Conservation (phyloP, 2,113 vertebrate genomes). For the Benitochromis conjunctus region DNA sequence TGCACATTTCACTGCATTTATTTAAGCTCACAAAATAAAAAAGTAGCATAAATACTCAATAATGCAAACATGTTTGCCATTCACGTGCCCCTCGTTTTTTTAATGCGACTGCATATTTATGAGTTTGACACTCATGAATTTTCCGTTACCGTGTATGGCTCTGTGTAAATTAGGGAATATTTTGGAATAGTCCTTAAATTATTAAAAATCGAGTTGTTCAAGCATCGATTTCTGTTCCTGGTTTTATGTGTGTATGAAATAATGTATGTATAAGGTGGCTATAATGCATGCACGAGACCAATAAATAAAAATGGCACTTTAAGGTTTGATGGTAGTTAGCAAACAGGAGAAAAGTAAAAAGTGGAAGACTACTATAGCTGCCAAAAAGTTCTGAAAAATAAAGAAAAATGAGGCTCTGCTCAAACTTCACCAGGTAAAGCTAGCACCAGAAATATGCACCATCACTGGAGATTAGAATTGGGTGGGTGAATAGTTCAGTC, state of each 20-base stretch:
- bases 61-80: background rate
- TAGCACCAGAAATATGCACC: background rate
- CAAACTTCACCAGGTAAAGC: background rate
- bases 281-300: background rate
- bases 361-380: background rate
- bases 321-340: background rate
- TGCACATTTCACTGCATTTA: background rate
- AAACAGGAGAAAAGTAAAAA: background rate
- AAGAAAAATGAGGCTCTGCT: background rate
- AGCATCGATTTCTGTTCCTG: background rate
- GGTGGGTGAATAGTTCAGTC: background rate
- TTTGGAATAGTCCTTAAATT: background rate
- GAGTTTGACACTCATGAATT: background rate
- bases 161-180: background rate
- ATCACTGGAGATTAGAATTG: background rate
- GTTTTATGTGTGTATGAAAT: background rate
- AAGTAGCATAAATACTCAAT: background rate
- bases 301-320: background rate
- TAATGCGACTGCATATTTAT: background rate
- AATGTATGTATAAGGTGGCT: background rate
- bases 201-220: background rate
- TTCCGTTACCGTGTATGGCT: background rate
- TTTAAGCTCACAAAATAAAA: background rate
- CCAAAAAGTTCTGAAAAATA: background rate
- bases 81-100: background rate